Evolutionary conservation across 2,113 vertebrate species (phyloP).

Genomic region (Amazona vittata): DNA sequence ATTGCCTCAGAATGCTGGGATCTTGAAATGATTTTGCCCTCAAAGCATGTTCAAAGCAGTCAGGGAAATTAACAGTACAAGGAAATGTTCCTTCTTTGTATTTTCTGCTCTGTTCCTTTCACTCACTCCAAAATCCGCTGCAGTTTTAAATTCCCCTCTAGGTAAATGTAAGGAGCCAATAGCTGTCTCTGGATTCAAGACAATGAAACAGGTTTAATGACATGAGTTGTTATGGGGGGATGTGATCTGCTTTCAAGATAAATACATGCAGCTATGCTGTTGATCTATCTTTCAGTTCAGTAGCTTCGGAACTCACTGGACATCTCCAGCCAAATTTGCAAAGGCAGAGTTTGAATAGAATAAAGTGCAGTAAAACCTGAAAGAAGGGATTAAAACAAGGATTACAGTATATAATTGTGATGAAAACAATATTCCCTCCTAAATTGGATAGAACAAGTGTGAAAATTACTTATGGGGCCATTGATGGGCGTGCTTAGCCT

Average conservation of each 20-base stretch:
- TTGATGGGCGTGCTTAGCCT: background rate
- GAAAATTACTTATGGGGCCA: slow-evolving; percentile 50
- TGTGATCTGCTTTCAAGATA: background rate
- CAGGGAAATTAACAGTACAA: slow-evolving; percentile 8
- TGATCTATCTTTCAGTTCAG: background rate
- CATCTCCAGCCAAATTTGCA: background rate
- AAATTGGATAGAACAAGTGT: slow-evolving; percentile 62
- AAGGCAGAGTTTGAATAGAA: slow-evolving; percentile 42
- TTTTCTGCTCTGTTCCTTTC: background rate
- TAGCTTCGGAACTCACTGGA: background rate
- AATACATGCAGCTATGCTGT: background rate
- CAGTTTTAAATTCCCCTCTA: background rate
- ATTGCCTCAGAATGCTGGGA: slow-evolving; percentile 42
- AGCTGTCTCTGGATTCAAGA: background rate
- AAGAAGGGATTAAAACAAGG: slow-evolving; percentile 54
- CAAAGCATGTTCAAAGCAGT: background rate
- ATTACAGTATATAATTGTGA: slow-evolving; percentile 62
- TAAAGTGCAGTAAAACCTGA: slow-evolving; percentile 41
- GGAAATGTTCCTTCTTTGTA: background rate
- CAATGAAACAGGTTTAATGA: too few species aligned
- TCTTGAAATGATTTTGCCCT: slow-evolving; percentile 15
- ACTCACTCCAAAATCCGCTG: background rate
- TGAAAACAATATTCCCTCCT: slow-evolving; percentile 26
- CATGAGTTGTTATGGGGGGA: background rate
- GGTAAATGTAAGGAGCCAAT: slow-evolving; percentile 3